Evolutionary conservation across 2,797 vertebrate genomes (phyloP), one percentile per base, ranked within the genome.

Genomic region (Uromys caudimaculatus): DNA sequence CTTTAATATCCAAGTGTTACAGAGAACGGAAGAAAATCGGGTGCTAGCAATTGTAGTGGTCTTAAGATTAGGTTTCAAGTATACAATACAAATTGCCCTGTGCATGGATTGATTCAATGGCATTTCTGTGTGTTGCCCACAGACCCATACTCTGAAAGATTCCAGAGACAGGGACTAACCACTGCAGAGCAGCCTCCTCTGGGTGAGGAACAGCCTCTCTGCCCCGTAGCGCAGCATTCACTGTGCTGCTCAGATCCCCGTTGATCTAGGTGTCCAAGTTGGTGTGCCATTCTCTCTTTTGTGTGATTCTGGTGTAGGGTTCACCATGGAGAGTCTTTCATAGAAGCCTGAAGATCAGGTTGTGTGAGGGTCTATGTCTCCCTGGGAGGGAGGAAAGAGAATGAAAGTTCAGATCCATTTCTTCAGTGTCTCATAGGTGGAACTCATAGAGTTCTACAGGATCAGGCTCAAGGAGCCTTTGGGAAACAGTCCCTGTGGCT

Each of bases 61-160:
- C 95, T 97, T 86, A 89, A n/a, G 13, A 41, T 77, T 6, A 29
- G n/a, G 88, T 93, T 88, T 83, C 12, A 85, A 50, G 23, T 54
- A 16, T 5, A 78, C 17, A 24, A 14, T 52, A 14, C 81, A 89
- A 75, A 2, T 47, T 87, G n/a, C 21, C 19, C 13, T 27, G 2
- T 10, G 1, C 64, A 11, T 86, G 64, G 7, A 64, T 7, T 35
- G 56, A 77, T 29, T 73, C 6, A 32, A 41, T 27, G 50, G 52
- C 32, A 16, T 93, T 82, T 91, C 67, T 23, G 21, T 19, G 1
- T 82, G 60, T 58, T 58, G 47, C 12, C 76, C 86, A 78, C 21
- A 58, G 81, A 85, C 50, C 52, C 12, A n/a, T 21, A 82, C 75
- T 90, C 73, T 38, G n/a, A 64, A 88, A 75, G 2, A 3, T 56